phyloP scores from a whole-genome alignment of 1,140 invertebrate genomes.

The Lineus longissimus region DNA sequence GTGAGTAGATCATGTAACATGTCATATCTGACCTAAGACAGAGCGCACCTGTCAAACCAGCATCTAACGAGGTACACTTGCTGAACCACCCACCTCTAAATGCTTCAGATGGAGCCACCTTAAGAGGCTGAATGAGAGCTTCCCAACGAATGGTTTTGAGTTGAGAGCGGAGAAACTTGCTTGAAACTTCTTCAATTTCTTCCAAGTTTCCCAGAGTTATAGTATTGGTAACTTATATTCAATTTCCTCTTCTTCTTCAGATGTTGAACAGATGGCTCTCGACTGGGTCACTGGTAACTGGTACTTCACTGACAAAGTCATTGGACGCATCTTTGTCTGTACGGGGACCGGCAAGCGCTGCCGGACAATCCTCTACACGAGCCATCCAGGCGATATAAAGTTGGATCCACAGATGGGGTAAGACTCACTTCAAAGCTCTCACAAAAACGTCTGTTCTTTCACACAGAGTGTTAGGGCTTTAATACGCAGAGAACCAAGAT shows the following conservation, averaged over 20 bases:
- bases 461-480: too few relatives aligned
- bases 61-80: too few relatives aligned
- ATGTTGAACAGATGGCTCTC: conserved; percentile 68
- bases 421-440: too few relatives aligned
- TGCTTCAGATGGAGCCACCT: too few relatives aligned
- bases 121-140: too few relatives aligned
- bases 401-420: neutral
- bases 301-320: conserved; percentile 89
- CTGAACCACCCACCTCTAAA: too few relatives aligned
- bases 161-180: too few relatives aligned
- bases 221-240: neutral
- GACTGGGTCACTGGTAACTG: conserved; percentile 96
- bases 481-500: neutral
- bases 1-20: conserved; percentile 1
- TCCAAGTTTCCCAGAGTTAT: neutral
- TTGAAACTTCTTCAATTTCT: neutral
- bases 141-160: too few relatives aligned
- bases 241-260: conserved; percentile 25
- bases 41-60: too few relatives aligned
- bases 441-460: too few relatives aligned
- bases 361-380: conserved; percentile 61
- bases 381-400: conserved; percentile 28
- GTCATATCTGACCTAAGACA: too few relatives aligned
- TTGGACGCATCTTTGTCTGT: conserved; percentile 43
- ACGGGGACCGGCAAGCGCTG: conserved; percentile 62